Evolutionary conservation across 2,888 invertebrate genomes (phyloP), one percentile per base, ranked within the genome.

Genomic region (Drosophila picticornis): DNA sequence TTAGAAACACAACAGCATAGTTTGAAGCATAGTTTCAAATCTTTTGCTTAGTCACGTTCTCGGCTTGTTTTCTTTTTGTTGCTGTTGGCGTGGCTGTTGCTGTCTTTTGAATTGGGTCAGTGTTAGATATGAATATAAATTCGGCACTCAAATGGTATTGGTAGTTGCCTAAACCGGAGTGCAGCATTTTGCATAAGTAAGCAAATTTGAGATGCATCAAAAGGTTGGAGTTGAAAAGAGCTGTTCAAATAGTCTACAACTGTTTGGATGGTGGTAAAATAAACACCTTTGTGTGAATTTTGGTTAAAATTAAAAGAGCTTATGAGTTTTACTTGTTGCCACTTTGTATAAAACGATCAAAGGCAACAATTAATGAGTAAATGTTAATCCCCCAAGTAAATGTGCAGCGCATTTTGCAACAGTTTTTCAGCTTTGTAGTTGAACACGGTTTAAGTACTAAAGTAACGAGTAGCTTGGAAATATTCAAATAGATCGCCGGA

Each of bases 21-120:
- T 43, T 22, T 22, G 22, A 2, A 11, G 43, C 43, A 46, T 13
- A 46, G 71, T 64, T 50, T 50, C 65, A 72, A 79, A 84, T 79
- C 64, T 81, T 65, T 62, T 83, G 74, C 74, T 77, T 75, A 72
- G 86, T 83, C 87, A 86, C 87, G 86, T 83, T 56, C 61, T 62
- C 27, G 16, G 51, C 57, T 48, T 29, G 31, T 48, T 66, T 53
- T 62, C 59, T 50, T 29, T 62, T 40, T 65, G 57, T 59, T 56
- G 65, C 46, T 58, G 64, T 31, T 48, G 22, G 22, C n/a, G n/a
- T 55, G 9, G 32, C 11, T 4, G 53, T 38, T 62, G 34, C 19
- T 75, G 71, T 56, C 55, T 59, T 75, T 43, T 66, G 70, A 84
- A 80, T 72, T 88, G 83, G 76, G 70, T 80, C 83, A 76, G 66